Evolutionary conservation across 53 echinoderm and acorn worm species (phyloP), one percentile per base, ranked within the genome.

Genomic region (Astropecten irregularis): DNA sequence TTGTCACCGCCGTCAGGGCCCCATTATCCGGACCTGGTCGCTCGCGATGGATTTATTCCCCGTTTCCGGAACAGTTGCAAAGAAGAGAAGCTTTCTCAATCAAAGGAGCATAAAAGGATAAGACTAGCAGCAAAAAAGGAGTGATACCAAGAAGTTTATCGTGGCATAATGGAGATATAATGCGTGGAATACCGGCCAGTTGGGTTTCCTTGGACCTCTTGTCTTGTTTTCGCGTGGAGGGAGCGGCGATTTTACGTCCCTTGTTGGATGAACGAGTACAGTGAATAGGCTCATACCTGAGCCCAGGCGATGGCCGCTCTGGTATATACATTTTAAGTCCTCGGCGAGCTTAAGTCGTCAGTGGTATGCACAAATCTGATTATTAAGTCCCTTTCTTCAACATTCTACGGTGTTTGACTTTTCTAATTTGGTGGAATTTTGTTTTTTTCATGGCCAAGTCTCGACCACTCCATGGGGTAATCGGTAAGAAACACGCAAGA

Each of bases 61-160:
- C 74, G 22, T 40, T 74, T 74, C 74, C 57, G 74, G 57, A 37
- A 38, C 57, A 56, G 54, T 73, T 73, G 73, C 55, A 73, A 55
- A 73, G 73, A 73, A 73, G 73, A 73, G 22, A 31, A 37, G 21
- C 18, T 70, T 50, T 10, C 26, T 3, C 18, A 50, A 29, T 70
- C 23, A 70, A 29, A 29, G 49, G 48, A 38, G 26, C 13, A 9
- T 39, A 21, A 70, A 28, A 30, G 49, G 70, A 70, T 49, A 28
- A 70, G 70, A 25, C 46, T 20, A 40, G 31, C 30, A 70, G 70
- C 34, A 49, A 9, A n/a, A n/a, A 42, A 19, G 50, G 28, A 70
- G 49, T 31, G 19, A 50, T 28, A 70, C 70, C 70, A 70, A 70
- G 49, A n/a, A 70, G 70, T 70, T 70, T 70, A 25, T 29, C 49